A percentile compares a stretch with the other conserved stretches of the same genome.
These are phyloP conservation scores for Lethrus apterus DNA, from an alignment of 1,140 invertebrate genomes.

Conservation along the genomic window DNA sequence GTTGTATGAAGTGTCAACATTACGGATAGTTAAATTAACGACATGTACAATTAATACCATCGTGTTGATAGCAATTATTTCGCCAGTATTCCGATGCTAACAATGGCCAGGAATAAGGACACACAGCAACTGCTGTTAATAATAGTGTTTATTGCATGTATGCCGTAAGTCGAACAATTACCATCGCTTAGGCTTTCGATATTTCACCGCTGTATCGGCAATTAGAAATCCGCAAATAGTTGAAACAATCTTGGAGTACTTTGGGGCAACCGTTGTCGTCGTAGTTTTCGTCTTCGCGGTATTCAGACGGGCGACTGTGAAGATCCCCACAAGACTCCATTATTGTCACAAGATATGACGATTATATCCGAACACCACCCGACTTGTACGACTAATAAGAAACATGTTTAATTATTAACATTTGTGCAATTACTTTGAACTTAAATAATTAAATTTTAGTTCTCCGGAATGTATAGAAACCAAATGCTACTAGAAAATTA, in stretches of 20 bases:
- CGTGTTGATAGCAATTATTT: too few species aligned
- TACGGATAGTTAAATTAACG: too few species aligned
- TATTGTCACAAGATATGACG: constrained; percentile 12
- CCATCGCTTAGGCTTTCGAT: constrained; percentile 34
- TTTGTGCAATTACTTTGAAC: constrained; percentile 13
- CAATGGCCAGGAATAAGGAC: constrained; percentile 16
- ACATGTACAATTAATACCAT: too few species aligned
- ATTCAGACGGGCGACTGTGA: constrained; percentile 1
- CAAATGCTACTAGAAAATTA: too few species aligned
- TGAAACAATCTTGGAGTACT: constrained; percentile 23
- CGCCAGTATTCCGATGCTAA: too few species aligned
- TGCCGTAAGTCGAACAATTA: constrained; percentile 35
- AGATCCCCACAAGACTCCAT: constrained; percentile 14
- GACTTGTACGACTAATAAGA: constrained; percentile 10
- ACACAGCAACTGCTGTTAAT: constrained; percentile 35
- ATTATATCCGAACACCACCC: constrained; percentile 9
- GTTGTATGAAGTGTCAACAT: too few species aligned
- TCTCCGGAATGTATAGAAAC: too few species aligned
- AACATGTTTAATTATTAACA: constrained; percentile 11
- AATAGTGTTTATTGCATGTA: constrained; percentile 38
- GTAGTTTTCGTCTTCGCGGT: constrained; percentile 3
- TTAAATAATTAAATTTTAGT: constrained; percentile 16
- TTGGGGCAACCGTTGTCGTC: constrained; percentile 5
- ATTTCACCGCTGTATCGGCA: constrained; percentile 35
- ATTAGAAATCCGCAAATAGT: constrained; percentile 35